Evolutionary conservation across 2,113 vertebrate genomes (phyloP), one percentile per base, ranked within the genome.

Genomic region (Lepidothrix coronata): DNA sequence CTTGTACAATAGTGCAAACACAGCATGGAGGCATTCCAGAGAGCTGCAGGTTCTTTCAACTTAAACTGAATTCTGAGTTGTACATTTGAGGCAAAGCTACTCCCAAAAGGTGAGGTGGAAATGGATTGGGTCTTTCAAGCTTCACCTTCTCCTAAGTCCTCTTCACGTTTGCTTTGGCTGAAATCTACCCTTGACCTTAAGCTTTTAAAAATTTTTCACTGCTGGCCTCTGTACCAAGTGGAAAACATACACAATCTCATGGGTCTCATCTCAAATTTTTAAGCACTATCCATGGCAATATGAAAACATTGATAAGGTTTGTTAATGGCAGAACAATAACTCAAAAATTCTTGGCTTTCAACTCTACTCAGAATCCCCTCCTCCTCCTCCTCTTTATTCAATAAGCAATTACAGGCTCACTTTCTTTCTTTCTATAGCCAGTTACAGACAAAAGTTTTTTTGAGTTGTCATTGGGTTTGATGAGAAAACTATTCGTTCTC

Each of bases 221-320:
- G 4, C 8, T 71, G 20, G 7, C 3, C 21, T 62, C 18, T 24
- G 41, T 62, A 44, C 1, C 5, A 48, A 49, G 14, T 5, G 73
- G 27, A 21, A 1, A 48, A 61, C 3, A 4, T 30, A 14, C 13
- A 37, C 28, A 37, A 11, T 68, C 43, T 79, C 0, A 0, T 13
- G 14, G 1, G 5, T 48, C 9, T 84, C n/a, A 70, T 46, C 3
- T 13, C 58, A 48, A 68, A 28, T 8, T 58, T 48, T 71, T 16
- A 91, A 67, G 33, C 7, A 66, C 8, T 13, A 6, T 57, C 5
- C 7, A 35, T 22, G 5, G 13, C 6, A 75, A 27, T 12, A 74
- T 21, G 41, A 78, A 30, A 75, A 14, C 0, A 44, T 58, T 28
- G 71, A 11, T 27, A 78, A 12, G 4, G 72, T 41, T 61, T 12